Percentiles rank a stretch among this genome's conserved stretches.
These are phyloP conservation scores for Bovichtus variegatus DNA, from an alignment of 2,797 vertebrate species.

Conservation along the genomic window DNA sequence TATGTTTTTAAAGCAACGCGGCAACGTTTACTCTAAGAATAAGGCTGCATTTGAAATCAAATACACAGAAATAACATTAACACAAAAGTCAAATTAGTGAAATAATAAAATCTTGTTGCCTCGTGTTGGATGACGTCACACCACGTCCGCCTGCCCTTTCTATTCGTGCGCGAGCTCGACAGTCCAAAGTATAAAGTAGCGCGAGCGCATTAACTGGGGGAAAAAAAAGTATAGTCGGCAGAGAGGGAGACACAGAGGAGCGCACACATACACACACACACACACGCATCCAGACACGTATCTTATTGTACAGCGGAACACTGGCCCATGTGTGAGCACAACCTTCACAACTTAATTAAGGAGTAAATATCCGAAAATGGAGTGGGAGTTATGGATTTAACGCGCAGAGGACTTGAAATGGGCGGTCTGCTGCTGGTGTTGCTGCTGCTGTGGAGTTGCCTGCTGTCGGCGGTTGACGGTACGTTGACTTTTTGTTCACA, in stretches of 20 bases:
- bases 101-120: background rate
- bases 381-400: slow-evolving; percentile 72
- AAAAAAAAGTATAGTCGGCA: slow-evolving; percentile 48
- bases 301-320: background rate
- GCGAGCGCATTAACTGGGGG: slow-evolving; percentile 48
- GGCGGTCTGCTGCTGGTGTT: slow-evolving; percentile 72
- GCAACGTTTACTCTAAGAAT: background rate
- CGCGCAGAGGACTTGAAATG: slow-evolving; percentile 75
- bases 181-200: slow-evolving; percentile 71
- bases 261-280: background rate
- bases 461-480: slow-evolving; percentile 78
- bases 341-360: slow-evolving; percentile 57
- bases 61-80: background rate
- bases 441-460: slow-evolving; percentile 77
- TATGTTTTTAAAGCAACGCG: background rate
- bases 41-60: background rate
- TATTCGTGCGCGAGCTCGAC: slow-evolving; percentile 66
- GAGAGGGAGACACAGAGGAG: slow-evolving; percentile 16
- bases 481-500: slow-evolving; percentile 73
- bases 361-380: slow-evolving; percentile 69
- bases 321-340: slow-evolving; percentile 11
- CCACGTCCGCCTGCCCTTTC: slow-evolving; percentile 74
- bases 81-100: background rate
- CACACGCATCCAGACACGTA: slow-evolving; percentile 9
- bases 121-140: slow-evolving; percentile 77